Evolutionary conservation across 2,797 vertebrate genomes (phyloP).

Genomic region (Numenius phaeopus): DNA sequence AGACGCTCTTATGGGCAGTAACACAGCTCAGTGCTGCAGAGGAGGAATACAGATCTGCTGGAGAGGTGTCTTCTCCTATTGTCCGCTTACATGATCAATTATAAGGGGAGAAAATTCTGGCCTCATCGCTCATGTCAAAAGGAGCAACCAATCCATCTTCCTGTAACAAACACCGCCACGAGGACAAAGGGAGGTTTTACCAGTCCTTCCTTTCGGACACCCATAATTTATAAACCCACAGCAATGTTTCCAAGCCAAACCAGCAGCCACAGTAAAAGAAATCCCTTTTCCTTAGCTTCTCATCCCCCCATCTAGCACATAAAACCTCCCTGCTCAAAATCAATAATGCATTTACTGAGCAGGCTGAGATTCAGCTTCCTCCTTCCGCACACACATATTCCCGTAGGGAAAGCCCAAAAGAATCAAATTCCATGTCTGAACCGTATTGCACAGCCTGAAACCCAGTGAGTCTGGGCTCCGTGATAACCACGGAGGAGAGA

Average conservation of each 20-base stretch:
- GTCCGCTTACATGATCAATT: slow-evolving; percentile 5
- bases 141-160: neutral
- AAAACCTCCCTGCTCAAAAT: neutral
- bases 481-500: neutral
- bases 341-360: neutral
- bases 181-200: slow-evolving; percentile 53
- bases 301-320: neutral
- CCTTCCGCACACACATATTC: neutral
- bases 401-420: neutral
- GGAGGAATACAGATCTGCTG: neutral
- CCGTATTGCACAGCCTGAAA: neutral
- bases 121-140: neutral
- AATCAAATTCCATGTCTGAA: neutral
- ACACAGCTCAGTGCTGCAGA: neutral
- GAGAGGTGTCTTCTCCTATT: neutral
- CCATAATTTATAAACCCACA: slow-evolving; percentile 10
- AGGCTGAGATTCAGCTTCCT: neutral
- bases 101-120: neutral
- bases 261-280: neutral
- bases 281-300: neutral
- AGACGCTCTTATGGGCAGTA: neutral
- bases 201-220: slow-evolving; percentile 4
- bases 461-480: neutral
- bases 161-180: neutral
- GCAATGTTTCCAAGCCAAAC: neutral